These are phyloP conservation scores for Meta bourneti DNA, from an alignment of 2,888 invertebrate species.

Conservation along the genomic window DNA sequence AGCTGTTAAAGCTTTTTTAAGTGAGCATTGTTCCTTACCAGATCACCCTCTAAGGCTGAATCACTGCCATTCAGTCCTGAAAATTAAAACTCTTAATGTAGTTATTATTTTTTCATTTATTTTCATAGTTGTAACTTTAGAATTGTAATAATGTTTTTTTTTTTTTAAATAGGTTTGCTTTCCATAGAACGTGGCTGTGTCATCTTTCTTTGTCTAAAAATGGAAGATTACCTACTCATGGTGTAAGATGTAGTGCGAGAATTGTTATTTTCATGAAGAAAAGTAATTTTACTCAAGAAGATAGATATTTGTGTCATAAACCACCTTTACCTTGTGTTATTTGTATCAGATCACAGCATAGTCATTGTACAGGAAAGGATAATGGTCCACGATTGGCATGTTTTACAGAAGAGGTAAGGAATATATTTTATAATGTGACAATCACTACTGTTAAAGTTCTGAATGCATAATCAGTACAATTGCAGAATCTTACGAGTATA, in stretches of 20 bases:
- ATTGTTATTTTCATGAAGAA: constrained; percentile 7
- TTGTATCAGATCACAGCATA: neutral
- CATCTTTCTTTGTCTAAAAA: neutral
- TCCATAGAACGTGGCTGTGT: constrained; percentile 35
- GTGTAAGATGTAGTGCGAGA: neutral
- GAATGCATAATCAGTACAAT: no score
- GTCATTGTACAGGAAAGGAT: neutral
- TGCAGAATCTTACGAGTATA: no score
- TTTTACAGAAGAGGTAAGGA: constrained; percentile 1
- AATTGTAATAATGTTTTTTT: no score
- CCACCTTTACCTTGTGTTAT: constrained; percentile 17
- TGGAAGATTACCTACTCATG: neutral
- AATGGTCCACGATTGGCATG: neutral
- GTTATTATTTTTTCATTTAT: no score
- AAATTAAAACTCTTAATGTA: no score
- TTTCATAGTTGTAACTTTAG: no score
- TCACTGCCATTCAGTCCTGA: no score
- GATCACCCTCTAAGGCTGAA: no score
- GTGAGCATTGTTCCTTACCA: no score
- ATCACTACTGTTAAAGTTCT: no score
- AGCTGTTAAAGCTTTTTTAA: no score
- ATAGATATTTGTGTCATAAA: constrained; percentile 7
- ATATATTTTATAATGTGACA: neutral
- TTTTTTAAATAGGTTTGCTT: neutral
- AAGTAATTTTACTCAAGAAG: neutral